Conservation (phyloP, 2,113 vertebrate genomes). For the Nothoprocta pentlandii region DNA sequence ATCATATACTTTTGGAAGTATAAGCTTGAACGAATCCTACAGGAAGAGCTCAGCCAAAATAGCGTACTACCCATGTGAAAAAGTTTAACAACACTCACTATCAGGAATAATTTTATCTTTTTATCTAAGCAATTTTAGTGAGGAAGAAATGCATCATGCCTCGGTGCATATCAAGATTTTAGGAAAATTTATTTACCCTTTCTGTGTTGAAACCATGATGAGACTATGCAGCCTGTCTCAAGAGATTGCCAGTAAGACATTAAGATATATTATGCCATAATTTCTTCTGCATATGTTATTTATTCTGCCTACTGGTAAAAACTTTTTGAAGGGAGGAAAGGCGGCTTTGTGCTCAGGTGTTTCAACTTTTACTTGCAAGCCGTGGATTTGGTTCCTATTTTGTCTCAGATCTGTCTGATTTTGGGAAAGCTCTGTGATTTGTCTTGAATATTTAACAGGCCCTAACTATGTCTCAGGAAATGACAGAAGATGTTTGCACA, state of each 20-base stretch:
- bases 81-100: conserved; percentile 3
- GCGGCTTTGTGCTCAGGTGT: neutral
- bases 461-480: neutral
- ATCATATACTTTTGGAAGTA: conserved; percentile 20
- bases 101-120: conserved; percentile 27
- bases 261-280: neutral
- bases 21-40: conserved; percentile 31
- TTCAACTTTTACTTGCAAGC: neutral
- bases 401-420: neutral
- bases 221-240: neutral
- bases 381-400: neutral
- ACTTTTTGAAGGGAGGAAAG: neutral
- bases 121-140: conserved; percentile 1
- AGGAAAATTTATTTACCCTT: neutral
- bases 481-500: neutral
- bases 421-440: neutral
- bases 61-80: neutral
- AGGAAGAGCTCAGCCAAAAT: conserved; percentile 41
- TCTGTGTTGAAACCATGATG: neutral
- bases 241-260: neutral
- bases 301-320: neutral
- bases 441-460: neutral
- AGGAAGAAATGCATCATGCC: neutral
- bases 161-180: neutral
- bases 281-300: neutral